Percentiles rank a stretch among this genome's conserved stretches.
These are phyloP conservation scores for Orthonyx spaldingii DNA, from an alignment of 2,113 vertebrate species.

Conservation along the genomic window DNA sequence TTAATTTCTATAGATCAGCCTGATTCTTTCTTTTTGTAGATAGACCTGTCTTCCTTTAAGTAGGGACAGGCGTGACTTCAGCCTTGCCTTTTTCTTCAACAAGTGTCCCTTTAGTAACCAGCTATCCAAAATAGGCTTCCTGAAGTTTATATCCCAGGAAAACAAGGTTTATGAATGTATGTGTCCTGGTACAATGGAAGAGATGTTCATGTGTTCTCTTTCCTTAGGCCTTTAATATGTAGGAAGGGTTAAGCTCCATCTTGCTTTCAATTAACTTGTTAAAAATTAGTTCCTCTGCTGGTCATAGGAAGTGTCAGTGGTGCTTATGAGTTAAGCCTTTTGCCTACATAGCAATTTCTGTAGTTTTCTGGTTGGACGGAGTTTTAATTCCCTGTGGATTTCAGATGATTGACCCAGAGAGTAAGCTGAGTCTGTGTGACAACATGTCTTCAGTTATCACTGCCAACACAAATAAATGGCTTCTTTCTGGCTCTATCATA, in stretches of 20 bases:
- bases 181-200: neutral
- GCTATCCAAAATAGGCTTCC: neutral
- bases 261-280: conserved; percentile 53
- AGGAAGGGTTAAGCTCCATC: conserved; percentile 24
- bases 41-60: neutral
- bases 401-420: conserved; percentile 70
- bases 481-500: conserved; percentile 67
- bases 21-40: neutral
- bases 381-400: conserved; percentile 72
- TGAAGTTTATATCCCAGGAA: neutral
- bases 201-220: neutral
- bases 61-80: neutral
- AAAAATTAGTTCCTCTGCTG: conserved; percentile 40
- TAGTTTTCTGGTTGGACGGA: conserved; percentile 45
- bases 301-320: conserved; percentile 35
- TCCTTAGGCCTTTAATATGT: neutral
- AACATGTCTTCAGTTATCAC: conserved; percentile 75
- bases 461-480: conserved; percentile 80
- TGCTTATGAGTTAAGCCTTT: conserved; percentile 67
- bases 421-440: conserved; percentile 74
- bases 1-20: neutral
- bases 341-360: conserved; percentile 51
- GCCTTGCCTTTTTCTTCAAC: neutral
- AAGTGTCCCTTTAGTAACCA: neutral
- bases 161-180: neutral